Evolutionary conservation across 2,888 invertebrate species (phyloP), one percentile per base, ranked within the genome.

Genomic region (Drosophila lutescens): DNA sequence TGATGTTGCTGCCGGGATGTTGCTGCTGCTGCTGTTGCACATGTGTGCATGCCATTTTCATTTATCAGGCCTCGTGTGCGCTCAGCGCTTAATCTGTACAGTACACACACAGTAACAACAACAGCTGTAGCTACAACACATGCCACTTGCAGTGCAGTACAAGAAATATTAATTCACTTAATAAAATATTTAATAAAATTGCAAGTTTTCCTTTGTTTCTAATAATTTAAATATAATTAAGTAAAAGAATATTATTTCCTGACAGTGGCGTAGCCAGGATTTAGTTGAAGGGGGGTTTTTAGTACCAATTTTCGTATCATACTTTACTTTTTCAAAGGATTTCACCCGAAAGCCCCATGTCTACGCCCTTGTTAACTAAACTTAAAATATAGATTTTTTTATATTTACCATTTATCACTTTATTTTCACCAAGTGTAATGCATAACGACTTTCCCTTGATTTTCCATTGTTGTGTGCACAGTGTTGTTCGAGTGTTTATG

Each of bases 1-100:
- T 61, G 20, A 20, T 20, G 62, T 17, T 57, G 69, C 53, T 62
- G 26, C 26, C 15, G 26, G 26, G 56, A n/a, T n/a, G n/a, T 46
- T 63, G 67, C 65, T 66, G 65, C 60, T 51, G 66, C 55, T 57
- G 50, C n/a, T 51, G 50, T 32, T 63, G 54, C 72, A 74, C 70
- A 76, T 78, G 73, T 76, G 77, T 54, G 57, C 70, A 58, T 54
- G 77, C 77, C 77, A 63, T 80, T 80, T 79, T 82, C 86, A 80
- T 83, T 82, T 83, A 81, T 85, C 79, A 81, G 84, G 80, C 76
- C 76, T 79, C 76, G 70, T 55, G 70, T 65, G 50, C 38, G 36
- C 50, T 53, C 65, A 54, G 50, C 70, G 74, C 75, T 74, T 79
- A 86, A 83, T 80, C 83, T 74, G 72, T 62, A 79, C 77, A 63